Conservation (phyloP, 2,797 vertebrate species). For the Bradypodion ventrale region DNA sequence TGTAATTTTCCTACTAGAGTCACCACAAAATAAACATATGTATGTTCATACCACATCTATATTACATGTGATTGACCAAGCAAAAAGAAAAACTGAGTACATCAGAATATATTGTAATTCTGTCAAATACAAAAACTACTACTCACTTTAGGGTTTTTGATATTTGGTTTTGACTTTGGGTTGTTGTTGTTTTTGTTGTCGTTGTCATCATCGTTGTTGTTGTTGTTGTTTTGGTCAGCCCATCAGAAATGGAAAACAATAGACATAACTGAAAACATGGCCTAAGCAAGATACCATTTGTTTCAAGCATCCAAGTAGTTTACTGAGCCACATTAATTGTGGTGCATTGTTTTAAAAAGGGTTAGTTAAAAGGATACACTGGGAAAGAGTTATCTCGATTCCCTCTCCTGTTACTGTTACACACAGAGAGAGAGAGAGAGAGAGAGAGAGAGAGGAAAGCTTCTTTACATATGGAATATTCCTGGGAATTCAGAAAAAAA, state of each 20-base stretch:
- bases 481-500: too few species aligned
- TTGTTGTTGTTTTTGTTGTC: too few species aligned
- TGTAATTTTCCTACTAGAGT: not conserved
- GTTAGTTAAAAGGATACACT: too few species aligned
- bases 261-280: not conserved
- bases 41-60: not conserved
- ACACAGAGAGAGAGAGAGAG: too few species aligned
- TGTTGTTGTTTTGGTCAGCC: too few species aligned
- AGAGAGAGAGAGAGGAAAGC: too few species aligned
- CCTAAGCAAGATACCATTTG: not conserved
- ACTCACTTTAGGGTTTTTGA: not conserved
- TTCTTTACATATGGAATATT: too few species aligned
- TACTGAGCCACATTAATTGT: not conserved
- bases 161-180: not conserved
- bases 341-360: not conserved
- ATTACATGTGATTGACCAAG: not conserved
- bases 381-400: too few species aligned
- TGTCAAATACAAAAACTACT: not conserved
- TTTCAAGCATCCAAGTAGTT: not conserved
- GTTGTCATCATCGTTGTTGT: too few species aligned
- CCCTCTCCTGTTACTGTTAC: too few species aligned
- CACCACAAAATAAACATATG: not conserved
- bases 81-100: not conserved
- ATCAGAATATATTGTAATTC: not conserved
- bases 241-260: not conserved